These are phyloP conservation scores for Montipora capitata DNA, from an alignment of 92 coral and sea anemone species.

Conservation along the genomic window DNA sequence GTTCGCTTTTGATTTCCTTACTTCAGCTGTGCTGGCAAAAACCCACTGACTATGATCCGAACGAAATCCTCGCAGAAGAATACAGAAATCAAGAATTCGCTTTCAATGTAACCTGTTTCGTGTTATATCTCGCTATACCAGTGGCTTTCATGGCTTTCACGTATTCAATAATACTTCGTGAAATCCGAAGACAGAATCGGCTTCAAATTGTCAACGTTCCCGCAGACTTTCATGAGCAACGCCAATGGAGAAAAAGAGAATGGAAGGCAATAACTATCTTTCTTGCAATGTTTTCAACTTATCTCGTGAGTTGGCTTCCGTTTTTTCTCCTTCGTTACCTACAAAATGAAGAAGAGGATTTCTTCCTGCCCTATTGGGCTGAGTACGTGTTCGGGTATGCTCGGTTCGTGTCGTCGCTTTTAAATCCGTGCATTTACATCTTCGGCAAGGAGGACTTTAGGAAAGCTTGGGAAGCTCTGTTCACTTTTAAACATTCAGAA, in stretches of 20 bases:
- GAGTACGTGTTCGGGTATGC: constrained; percentile 50
- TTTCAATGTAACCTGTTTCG: constrained; percentile 42
- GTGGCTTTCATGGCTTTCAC: constrained; percentile 58
- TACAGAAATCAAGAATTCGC: constrained; percentile 38
- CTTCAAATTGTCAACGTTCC: constrained; percentile 27
- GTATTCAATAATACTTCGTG: constrained; percentile 52
- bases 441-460: constrained; percentile 84
- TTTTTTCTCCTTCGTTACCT: constrained; percentile 54
- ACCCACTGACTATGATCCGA: constrained; percentile 43
- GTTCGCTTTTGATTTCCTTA: constrained; percentile 42
- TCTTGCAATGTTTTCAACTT: constrained; percentile 62
- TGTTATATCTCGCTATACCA: constrained; percentile 59
- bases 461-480: constrained; percentile 30
- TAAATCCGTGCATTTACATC: constrained; percentile 73
- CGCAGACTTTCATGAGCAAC: constrained; percentile 28
- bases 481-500: background rate
- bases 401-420: constrained; percentile 65
- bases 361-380: constrained; percentile 61
- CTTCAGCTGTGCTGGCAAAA: constrained; percentile 70
- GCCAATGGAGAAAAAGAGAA: constrained; percentile 37
- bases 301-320: constrained; percentile 69
- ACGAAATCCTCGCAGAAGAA: constrained; percentile 35
- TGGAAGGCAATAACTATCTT: constrained; percentile 59
- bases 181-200: constrained; percentile 67
- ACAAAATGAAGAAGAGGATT: background rate